A percentile compares a stretch with the other conserved stretches of the same genome.
phyloP scores from a whole-genome alignment of 1,140 invertebrate genomes.

The Palaemon carinicauda region DNA sequence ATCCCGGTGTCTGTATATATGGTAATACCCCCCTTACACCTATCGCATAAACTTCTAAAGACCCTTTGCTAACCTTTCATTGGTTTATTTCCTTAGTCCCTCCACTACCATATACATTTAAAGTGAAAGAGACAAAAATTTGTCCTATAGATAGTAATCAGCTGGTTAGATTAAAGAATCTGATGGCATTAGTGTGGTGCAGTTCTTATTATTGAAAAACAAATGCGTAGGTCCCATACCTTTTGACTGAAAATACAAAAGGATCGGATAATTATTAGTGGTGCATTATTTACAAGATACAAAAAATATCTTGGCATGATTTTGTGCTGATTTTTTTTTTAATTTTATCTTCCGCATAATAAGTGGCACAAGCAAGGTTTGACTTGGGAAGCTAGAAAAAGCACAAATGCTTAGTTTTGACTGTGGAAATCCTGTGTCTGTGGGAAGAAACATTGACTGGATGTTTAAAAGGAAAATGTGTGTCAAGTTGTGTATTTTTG shows the following conservation, averaged over 20 bases:
- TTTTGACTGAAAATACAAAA: background rate
- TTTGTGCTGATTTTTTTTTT: background rate
- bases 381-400: background rate
- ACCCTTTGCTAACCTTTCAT: background rate
- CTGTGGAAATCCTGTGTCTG: too few species aligned
- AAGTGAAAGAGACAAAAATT: slow-evolving; percentile 17
- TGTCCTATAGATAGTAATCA: slow-evolving; percentile 20
- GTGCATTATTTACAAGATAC: too few species aligned
- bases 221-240: background rate
- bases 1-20: slow-evolving; percentile 19
- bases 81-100: slow-evolving; percentile 14
- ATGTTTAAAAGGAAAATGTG: background rate
- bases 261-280: background rate
- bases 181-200: slow-evolving; percentile 25
- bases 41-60: background rate
- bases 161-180: too few species aligned
- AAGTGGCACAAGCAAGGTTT: background rate
- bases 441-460: too few species aligned
- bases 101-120: slow-evolving; percentile 12
- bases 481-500: slow-evolving; percentile 37
- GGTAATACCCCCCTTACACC: slow-evolving; percentile 5
- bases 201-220: background rate
- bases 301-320: too few species aligned
- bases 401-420: background rate
- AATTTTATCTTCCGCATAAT: background rate